A percentile compares a stretch with the other conserved stretches of the same genome.
phyloP scores from a whole-genome alignment of 2,888 invertebrate genomes.

The Nephrotoma appendiculata region DNA sequence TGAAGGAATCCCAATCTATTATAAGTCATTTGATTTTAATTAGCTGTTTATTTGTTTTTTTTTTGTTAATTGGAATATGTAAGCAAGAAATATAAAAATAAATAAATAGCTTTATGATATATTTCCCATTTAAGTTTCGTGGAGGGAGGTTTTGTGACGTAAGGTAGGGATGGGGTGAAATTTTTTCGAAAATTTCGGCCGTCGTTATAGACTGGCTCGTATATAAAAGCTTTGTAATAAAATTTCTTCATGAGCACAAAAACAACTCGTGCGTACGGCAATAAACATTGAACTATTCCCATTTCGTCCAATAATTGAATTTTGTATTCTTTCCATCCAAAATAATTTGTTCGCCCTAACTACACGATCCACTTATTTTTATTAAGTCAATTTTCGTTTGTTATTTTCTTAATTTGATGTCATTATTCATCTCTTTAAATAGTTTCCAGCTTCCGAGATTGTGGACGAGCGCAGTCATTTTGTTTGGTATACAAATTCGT shows the following conservation, averaged over 20 bases:
- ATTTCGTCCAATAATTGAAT: not conserved
- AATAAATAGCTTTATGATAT: no score
- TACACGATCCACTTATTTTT: not conserved
- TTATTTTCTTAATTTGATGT: not conserved
- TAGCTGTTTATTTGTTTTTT: no score
- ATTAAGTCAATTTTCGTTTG: not conserved
- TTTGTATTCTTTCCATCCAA: not conserved
- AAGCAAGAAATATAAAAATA: no score
- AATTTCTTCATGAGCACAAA: not conserved
- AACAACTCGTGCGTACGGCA: not conserved
- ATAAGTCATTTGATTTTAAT: no score
- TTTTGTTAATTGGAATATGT: no score
- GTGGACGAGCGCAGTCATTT: not conserved
- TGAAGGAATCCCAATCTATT: no score
- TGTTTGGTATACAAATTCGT: not conserved
- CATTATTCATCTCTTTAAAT: not conserved
- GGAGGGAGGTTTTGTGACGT: no score
- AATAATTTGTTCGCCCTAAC: not conserved
- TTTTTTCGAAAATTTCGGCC: no score
- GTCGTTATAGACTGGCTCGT: no score
- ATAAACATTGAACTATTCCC: not conserved
- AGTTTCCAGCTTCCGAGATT: not conserved
- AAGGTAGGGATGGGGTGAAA: no score
- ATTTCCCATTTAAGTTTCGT: no score
- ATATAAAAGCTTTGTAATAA: no score